Percentiles rank a stretch among this genome's conserved stretches.
Conservation (phyloP, 2,888 invertebrate species). For the Terebella lapidaria region DNA sequence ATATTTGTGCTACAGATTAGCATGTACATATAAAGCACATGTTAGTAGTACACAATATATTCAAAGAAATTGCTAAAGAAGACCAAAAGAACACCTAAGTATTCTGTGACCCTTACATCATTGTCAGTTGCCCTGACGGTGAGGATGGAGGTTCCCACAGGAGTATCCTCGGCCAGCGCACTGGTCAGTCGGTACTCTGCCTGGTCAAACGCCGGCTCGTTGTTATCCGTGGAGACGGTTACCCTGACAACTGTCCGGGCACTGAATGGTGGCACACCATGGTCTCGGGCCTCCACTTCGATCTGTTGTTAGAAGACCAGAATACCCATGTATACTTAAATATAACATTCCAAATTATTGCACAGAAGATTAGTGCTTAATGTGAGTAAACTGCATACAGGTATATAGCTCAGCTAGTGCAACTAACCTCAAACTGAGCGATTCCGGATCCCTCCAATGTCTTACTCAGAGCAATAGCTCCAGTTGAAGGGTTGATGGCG, state of each 20-base stretch:
- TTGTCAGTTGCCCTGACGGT: slow-evolving; percentile 32
- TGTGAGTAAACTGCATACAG: no score
- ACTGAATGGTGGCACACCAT: slow-evolving; percentile 19
- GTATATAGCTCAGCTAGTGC: neutral
- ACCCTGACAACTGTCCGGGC: slow-evolving; percentile 6
- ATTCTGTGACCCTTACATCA: slow-evolving; percentile 14
- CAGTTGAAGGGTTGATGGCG: slow-evolving; percentile 28
- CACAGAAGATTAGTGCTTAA: no score
- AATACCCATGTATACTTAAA: no score
- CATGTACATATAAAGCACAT: no score
- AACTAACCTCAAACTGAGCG: slow-evolving; percentile 28
- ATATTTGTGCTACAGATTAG: no score
- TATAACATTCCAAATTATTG: no score
- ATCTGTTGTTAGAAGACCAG: slow-evolving; percentile 15
- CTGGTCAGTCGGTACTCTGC: slow-evolving; percentile 28
- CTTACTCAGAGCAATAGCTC: slow-evolving; percentile 25
- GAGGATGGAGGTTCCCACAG: slow-evolving; percentile 26
- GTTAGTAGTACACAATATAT: no score
- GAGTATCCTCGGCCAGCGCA: slow-evolving; percentile 25
- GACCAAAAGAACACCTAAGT: no score
- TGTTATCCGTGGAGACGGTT: slow-evolving; percentile 33
- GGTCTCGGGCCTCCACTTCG: slow-evolving; percentile 18
- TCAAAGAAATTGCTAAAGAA: no score
- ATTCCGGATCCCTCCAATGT: slow-evolving; percentile 26
- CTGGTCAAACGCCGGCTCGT: slow-evolving; percentile 17